Evolutionary conservation across 2,113 vertebrate species (phyloP).

Genomic region (Semnornis frantzii): DNA sequence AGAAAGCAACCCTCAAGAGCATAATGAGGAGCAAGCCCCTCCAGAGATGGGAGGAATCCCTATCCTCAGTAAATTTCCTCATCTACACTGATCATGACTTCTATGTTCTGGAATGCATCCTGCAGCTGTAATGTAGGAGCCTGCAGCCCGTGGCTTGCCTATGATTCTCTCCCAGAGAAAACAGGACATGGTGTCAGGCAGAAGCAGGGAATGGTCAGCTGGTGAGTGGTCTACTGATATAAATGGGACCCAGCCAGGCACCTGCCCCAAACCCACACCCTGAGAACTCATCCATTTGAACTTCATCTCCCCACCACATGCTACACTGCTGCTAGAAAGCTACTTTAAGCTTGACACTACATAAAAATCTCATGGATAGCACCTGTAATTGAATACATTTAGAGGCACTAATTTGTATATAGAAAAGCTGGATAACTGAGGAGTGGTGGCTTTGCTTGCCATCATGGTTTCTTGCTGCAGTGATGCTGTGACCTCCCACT

Average conservation of each 20-base stretch:
- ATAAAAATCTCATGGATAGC: background rate
- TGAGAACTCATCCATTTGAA: background rate
- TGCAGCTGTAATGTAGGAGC: background rate
- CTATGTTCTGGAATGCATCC: too few relatives aligned
- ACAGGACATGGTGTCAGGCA: background rate
- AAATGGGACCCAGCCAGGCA: background rate
- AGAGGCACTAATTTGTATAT: background rate
- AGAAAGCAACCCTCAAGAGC: background rate
- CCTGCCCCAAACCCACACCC: background rate
- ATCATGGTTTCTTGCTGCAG: background rate
- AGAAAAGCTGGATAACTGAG: rapidly evolving
- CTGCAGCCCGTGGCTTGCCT: background rate
- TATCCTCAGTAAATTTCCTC: too few relatives aligned
- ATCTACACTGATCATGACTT: too few relatives aligned
- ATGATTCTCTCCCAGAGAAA: background rate
- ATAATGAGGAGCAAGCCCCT: background rate
- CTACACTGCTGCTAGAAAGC: background rate
- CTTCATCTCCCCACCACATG: background rate
- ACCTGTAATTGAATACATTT: background rate
- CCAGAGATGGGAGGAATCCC: too few relatives aligned
- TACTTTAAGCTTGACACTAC: rapidly evolving
- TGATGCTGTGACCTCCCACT: background rate
- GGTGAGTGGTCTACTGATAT: rapidly evolving
- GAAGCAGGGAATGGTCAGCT: background rate
- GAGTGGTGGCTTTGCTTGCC: background rate